A percentile compares a stretch with the other conserved stretches of the same genome.
phyloP scores from a whole-genome alignment of 2,888 invertebrate species.

The Chrysolina haemoptera region DNA sequence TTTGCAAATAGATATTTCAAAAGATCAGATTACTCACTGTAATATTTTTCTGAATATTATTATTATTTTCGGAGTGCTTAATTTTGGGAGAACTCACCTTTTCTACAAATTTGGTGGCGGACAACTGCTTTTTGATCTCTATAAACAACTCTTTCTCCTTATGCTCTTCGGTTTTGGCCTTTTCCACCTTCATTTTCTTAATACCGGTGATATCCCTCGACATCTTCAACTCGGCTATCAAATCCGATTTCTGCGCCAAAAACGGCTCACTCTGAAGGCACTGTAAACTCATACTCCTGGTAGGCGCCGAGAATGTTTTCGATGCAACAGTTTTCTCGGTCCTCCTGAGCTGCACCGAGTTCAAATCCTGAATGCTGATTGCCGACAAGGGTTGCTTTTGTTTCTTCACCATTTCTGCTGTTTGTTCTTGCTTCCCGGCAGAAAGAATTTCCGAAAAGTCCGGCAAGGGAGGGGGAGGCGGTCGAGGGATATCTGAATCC shows the following conservation, averaged over 20 bases:
- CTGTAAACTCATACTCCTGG: constrained; percentile 83
- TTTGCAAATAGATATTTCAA: too few relatives aligned
- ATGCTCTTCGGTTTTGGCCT: constrained; percentile 86
- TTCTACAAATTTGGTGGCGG: constrained; percentile 89
- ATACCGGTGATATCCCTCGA: constrained; percentile 95
- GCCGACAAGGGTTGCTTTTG: constrained; percentile 86
- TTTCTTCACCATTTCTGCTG: constrained; percentile 67
- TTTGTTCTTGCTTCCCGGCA: constrained; percentile 41
- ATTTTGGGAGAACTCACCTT: constrained; percentile 77
- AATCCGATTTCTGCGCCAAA: constrained; percentile 84
- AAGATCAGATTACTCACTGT: too few relatives aligned
- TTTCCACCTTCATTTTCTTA: constrained; percentile 91
- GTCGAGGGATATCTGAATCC: constrained; percentile 63
- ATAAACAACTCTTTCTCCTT: constrained; percentile 88
- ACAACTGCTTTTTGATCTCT: constrained; percentile 88
- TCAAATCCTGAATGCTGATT: constrained; percentile 89
- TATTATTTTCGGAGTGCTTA: neutral
- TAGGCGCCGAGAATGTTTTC: constrained; percentile 87
- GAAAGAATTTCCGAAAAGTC: constrained; percentile 13
- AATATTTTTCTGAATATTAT: too few relatives aligned
- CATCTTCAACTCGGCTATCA: constrained; percentile 93
- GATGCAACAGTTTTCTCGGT: constrained; percentile 82
- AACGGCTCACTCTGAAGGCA: constrained; percentile 81
- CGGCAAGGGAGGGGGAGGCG: constrained; percentile 71
- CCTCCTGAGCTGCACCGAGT: constrained; percentile 85